Base-by-base conservation (phyloP, 2,888 invertebrate species). In the Lymantria dispar region DNA sequence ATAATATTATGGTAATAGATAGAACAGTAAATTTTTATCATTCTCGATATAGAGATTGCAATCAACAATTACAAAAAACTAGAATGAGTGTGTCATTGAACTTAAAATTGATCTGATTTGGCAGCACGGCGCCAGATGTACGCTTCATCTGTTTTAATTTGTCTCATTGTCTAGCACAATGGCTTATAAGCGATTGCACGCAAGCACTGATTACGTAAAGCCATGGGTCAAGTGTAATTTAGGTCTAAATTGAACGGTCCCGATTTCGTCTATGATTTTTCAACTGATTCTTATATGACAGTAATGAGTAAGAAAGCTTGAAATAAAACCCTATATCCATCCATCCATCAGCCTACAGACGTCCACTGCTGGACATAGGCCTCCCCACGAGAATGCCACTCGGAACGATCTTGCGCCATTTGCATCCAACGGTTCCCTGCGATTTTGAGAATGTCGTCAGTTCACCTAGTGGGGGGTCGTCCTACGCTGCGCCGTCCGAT, bases 131-230 rank as follows among this genome's bases (percentile, higher is more conserved):
- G 36, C 36, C 53, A 59, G 49, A 52, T 55, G 43, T 41, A 50
- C 29, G 40, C 40, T 40, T 54, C 42, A 66, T 62, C 33, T 54
- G 43, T 66, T 62, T 62, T 44, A 64, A 64, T 66, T 66, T 55
- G 45, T 49, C 42, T 38, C 22, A 62, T 57, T 60, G 52, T 51
- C 11, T 46, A 15, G 50, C 48, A 38, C 45, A 47, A 42, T 42
- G 29, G 51, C 46, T 59, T 48, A 55, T 53, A 38, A 47, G 12
- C 11, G 33, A 38, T 44, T 43, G 52, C 52, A 53, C 52, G 60
- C 60, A 31, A 54, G 49, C 48, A 44, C 49, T 60, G 45, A 60
- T 57, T 60, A 53, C 29, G 8, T 15, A 36, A 11, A 7, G 7
- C 15, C 12, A 12, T 37, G 36, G 40, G 13, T 36, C 40, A 40